Evolutionary conservation across 2,797 vertebrate genomes (phyloP).

Genomic region (Otolemur crassicaudatus): DNA sequence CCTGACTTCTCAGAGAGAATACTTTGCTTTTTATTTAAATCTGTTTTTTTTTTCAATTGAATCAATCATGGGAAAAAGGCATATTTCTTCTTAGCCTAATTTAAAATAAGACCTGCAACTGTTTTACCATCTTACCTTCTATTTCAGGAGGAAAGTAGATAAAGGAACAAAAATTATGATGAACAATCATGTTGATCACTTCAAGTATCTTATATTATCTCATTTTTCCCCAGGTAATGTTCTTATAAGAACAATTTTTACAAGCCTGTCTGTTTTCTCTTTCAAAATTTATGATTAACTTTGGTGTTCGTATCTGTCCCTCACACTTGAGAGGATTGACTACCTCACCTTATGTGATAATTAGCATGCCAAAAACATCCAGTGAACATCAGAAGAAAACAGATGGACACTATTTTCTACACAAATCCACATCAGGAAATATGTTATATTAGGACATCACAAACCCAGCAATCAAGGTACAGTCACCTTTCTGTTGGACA

Average conservation of each 20-base stretch:
- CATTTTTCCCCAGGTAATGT: neutral
- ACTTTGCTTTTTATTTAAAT: neutral
- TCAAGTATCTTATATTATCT: neutral
- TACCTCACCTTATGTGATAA: neutral
- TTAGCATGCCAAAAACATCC: neutral
- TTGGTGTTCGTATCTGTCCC: neutral
- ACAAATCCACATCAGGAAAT: neutral
- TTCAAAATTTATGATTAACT: neutral
- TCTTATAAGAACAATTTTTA: neutral
- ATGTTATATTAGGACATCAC: neutral
- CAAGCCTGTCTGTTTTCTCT: neutral
- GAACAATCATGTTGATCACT: neutral
- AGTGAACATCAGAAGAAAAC: slow-evolving; percentile 11
- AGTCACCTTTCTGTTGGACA: neutral
- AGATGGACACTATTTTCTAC: neutral
- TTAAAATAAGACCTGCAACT: neutral
- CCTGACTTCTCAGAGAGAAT: neutral
- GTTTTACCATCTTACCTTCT: neutral
- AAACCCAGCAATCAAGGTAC: neutral
- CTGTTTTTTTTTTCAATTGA: neutral
- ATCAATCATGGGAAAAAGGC: neutral
- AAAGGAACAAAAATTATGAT: neutral
- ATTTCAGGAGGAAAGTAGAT: neutral
- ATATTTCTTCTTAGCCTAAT: neutral
- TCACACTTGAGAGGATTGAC: neutral